Percentiles rank a stretch among this genome's conserved stretches.
Evolutionary conservation across 2,888 invertebrate species (phyloP).

Genomic region (Rhorus exstirpatorius): DNA sequence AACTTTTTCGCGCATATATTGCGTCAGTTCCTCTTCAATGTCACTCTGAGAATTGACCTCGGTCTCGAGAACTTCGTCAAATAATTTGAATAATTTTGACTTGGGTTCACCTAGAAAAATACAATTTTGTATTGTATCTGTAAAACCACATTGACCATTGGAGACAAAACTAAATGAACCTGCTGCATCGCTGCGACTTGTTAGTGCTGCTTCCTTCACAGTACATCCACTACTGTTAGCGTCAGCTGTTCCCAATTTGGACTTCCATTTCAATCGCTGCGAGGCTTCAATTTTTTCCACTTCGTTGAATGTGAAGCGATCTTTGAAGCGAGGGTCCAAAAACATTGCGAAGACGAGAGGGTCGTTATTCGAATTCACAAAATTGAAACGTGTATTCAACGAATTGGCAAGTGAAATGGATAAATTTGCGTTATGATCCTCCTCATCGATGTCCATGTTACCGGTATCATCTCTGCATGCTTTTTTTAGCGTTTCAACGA

Average conservation of each 20-base stretch:
- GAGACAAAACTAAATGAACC: no score
- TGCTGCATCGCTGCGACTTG: no score
- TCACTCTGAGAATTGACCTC: neutral
- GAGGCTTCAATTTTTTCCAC: slow-evolving; percentile 3
- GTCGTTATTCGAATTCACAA: slow-evolving; percentile 13
- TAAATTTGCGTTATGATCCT: no score
- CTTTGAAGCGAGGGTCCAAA: slow-evolving; percentile 27
- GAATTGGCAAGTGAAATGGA: slow-evolving; percentile 2
- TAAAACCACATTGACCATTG: no score
- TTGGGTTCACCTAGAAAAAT: slow-evolving; percentile 11
- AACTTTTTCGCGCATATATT: neutral
- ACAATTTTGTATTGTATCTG: neutral
- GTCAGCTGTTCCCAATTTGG: no score
- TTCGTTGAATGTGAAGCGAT: slow-evolving; percentile 22
- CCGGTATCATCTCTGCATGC: slow-evolving; percentile 19
- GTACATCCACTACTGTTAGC: no score
- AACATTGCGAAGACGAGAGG: slow-evolving; percentile 13
- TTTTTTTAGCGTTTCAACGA: slow-evolving; percentile 14
- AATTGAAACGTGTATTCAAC: slow-evolving; percentile 6
- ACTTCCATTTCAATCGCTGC: slow-evolving; percentile 15
- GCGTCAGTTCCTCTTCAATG: no score
- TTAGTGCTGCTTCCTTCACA: no score
- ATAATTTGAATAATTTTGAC: neutral
- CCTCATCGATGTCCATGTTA: neutral
- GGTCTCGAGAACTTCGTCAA: slow-evolving; percentile 2